phyloP scores from a whole-genome alignment of 2,797 vertebrate species.

The Chanos chanos region DNA sequence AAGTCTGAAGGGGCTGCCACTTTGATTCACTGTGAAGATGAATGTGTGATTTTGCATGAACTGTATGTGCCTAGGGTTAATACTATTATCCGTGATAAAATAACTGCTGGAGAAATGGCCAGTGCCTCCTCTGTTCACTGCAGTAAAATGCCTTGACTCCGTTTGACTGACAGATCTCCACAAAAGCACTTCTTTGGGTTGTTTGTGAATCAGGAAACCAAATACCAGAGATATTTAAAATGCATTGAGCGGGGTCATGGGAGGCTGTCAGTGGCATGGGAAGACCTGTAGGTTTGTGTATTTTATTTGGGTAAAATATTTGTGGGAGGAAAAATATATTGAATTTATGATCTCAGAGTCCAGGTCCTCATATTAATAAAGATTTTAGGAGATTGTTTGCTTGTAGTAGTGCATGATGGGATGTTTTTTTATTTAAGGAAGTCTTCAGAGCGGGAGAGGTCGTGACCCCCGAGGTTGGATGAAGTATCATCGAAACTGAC shows the following conservation, averaged over 20 bases:
- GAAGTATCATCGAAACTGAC: neutral
- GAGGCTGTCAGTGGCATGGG: neutral
- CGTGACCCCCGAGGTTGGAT: too few species aligned
- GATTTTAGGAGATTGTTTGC: neutral
- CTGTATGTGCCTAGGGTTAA: too few species aligned
- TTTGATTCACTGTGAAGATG: too few species aligned
- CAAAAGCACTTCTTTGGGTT: too few species aligned
- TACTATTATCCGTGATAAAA: too few species aligned
- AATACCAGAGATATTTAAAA: neutral
- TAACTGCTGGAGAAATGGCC: too few species aligned
- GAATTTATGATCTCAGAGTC: neutral
- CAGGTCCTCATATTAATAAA: neutral
- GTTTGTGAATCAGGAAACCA: neutral
- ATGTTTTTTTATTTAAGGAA: conserved; percentile 2
- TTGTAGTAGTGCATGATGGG: conserved; percentile 4
- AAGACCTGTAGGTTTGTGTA: neutral
- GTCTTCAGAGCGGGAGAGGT: too few species aligned
- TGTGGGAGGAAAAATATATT: neutral
- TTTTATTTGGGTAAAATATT: neutral
- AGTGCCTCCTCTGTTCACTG: too few species aligned
- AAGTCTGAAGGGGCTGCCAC: too few species aligned
- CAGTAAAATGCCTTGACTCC: conserved; percentile 78
- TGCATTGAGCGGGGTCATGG: too few species aligned
- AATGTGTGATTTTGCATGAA: too few species aligned
- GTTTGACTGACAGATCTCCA: neutral